These are phyloP conservation scores for Neogobius melanostomus DNA, from an alignment of 2,113 vertebrate genomes.

Conservation along the genomic window DNA sequence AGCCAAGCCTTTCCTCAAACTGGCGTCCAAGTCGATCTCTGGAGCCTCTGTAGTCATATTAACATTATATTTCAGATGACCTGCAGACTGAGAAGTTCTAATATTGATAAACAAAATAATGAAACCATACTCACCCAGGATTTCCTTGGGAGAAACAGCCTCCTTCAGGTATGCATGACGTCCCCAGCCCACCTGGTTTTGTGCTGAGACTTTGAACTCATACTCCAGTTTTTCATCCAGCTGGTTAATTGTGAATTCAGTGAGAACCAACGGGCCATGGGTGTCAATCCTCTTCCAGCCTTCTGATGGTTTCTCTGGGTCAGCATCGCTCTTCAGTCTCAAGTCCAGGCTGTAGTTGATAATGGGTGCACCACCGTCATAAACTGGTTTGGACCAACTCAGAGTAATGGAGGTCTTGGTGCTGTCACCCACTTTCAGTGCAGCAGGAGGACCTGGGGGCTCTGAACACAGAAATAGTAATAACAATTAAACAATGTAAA, in stretches of 20 bases:
- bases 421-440: slow-evolving; percentile 91
- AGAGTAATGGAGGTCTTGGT: slow-evolving; percentile 91
- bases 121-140: slow-evolving; percentile 80
- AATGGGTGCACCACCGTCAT: slow-evolving; percentile 95
- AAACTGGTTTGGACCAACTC: slow-evolving; percentile 91
- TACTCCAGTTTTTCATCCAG: slow-evolving; percentile 92
- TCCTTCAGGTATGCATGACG: slow-evolving; percentile 93
- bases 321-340: slow-evolving; percentile 81
- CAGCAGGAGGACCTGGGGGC: slow-evolving; percentile 92
- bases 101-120: not conserved
- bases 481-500: slow-evolving; percentile 2
- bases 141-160: slow-evolving; percentile 90
- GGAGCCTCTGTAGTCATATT: slow-evolving; percentile 84
- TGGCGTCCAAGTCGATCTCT: slow-evolving; percentile 96
- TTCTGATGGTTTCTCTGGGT: slow-evolving; percentile 86
- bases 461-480: slow-evolving; percentile 75
- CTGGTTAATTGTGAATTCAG: slow-evolving; percentile 89
- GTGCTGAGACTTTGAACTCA: slow-evolving; percentile 93
- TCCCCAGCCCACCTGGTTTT: slow-evolving; percentile 96
- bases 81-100: not conserved
- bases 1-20: slow-evolving; percentile 90
- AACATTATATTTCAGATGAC: not conserved
- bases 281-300: slow-evolving; percentile 95
- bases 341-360: slow-evolving; percentile 93
- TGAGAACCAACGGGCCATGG: slow-evolving; percentile 86